These are phyloP conservation scores for Dromococcyx pavoninus DNA, from an alignment of 2,797 vertebrate genomes.

Conservation along the genomic window DNA sequence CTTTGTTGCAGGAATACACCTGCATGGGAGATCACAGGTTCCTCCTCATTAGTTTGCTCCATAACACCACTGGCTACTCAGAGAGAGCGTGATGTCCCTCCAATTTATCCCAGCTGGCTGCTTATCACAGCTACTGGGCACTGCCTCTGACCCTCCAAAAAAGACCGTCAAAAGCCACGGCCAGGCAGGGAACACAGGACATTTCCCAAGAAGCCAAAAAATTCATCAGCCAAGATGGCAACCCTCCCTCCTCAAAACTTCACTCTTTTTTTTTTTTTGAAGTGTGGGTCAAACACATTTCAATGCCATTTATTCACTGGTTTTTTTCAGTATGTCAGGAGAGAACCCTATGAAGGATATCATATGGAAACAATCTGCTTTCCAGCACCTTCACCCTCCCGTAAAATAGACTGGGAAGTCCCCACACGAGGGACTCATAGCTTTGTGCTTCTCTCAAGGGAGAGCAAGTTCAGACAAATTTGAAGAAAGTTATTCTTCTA, in stretches of 20 bases:
- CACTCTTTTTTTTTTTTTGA: neutral
- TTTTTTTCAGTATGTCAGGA: neutral
- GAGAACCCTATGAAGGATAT: neutral
- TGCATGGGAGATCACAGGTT: neutral
- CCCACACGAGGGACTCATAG: fast-evolving
- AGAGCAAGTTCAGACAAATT: neutral
- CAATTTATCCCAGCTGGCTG: neutral
- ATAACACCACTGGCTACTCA: fast-evolving
- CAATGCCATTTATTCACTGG: neutral
- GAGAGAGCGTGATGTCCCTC: neutral
- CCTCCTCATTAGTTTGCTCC: neutral
- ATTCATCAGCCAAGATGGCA: neutral
- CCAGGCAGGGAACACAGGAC: neutral
- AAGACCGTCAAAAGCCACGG: neutral
- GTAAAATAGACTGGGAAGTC: neutral
- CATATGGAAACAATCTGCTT: neutral
- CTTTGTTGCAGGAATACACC: neutral
- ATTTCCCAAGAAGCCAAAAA: neutral
- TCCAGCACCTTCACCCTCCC: neutral
- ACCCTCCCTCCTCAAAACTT: neutral
- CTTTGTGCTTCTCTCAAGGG: neutral
- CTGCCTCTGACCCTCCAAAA: neutral
- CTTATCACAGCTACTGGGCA: neutral
- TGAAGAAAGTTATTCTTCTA: slow-evolving; percentile 4
- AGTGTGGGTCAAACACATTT: neutral